phyloP scores from a whole-genome alignment of 2,797 vertebrate species.

The Chaenodraco wilsoni region DNA sequence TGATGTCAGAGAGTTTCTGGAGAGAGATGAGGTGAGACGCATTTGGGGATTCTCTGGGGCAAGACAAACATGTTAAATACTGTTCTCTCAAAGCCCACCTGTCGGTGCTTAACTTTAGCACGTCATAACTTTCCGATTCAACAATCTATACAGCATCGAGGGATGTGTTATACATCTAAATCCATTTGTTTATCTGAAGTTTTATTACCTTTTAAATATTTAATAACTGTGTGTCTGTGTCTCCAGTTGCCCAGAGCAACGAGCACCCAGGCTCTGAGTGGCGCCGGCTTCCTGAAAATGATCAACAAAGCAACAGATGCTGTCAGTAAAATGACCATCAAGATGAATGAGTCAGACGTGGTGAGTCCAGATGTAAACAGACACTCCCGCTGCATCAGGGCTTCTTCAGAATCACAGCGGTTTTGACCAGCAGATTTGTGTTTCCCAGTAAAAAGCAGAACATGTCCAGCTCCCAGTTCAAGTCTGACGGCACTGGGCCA shows the following conservation, averaged over 20 bases:
- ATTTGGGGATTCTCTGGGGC: neutral
- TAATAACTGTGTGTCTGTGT: conserved; percentile 17
- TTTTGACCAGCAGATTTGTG: neutral
- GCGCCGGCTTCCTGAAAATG: conserved; percentile 98
- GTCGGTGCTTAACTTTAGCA: neutral
- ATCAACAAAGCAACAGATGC: conserved; percentile 96
- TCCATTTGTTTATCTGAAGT: neutral
- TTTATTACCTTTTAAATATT: neutral
- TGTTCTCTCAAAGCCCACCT: neutral
- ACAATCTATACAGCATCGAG: neutral
- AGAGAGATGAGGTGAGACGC: conserved; percentile 93
- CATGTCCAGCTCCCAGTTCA: neutral
- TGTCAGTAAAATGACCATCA: conserved; percentile 99
- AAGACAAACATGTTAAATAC: neutral
- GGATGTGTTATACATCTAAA: neutral
- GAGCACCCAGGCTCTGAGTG: conserved; percentile 92
- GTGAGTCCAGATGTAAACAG: conserved; percentile 82
- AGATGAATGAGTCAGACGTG: conserved; percentile 97
- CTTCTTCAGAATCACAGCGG: neutral
- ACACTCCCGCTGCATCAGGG: neutral
- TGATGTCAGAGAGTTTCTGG: conserved; percentile 95
- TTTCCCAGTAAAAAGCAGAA: conserved; percentile 4
- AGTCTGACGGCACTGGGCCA: neutral
- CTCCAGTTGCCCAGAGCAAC: conserved; percentile 92
- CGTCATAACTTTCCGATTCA: neutral